Evolutionary conservation across 2,797 vertebrate species (phyloP), one percentile per base, ranked within the genome.

Genomic region (Tadarida brasiliensis): DNA sequence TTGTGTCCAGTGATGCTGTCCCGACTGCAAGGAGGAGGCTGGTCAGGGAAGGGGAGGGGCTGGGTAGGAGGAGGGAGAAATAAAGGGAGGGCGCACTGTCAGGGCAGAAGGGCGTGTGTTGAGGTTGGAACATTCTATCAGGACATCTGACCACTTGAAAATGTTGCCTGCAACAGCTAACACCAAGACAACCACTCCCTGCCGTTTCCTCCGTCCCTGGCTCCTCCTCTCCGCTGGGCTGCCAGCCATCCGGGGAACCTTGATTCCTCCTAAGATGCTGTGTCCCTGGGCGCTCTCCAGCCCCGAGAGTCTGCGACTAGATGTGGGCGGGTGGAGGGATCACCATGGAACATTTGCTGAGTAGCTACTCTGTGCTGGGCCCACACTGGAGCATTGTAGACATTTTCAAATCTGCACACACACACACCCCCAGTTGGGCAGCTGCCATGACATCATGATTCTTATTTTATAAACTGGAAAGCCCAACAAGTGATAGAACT

Each of bases 391-490:
- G 20, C 11, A 73, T 33, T 85, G 20, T 81, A 39, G 33, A 8
- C n/a, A 77, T 65, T 87, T 77, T 94, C 47, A 47, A 93, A 78
- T 76, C 16, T 57, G 67, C 24, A 82, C 28, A 83, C 19, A 92
- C 22, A 49, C 16, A 30, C 16, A 26, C 19, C 2, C 2, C 6
- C 26, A 71, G 20, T 39, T 91, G 22, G 17, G 24, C 10, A 91
- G 26, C 12, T 28, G 87, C 61, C 22, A 54, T 74, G 3, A 95
- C n/a, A 87, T 71, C 22, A 54, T 74, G 2, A 95, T 80, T 92
- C 65, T 71, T 82, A 93, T 22, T 91, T 94, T 83, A 80, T 19
- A 90, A 49, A 74, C 17, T 74, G 63, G 7, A 30, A 89, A 94
- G 67, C 39, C 4, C 33, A 89, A 74, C 26, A 59, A 85, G 2